Evolutionary conservation across 2,797 vertebrate genomes (phyloP).

Genomic region (Salmo trutta): DNA sequence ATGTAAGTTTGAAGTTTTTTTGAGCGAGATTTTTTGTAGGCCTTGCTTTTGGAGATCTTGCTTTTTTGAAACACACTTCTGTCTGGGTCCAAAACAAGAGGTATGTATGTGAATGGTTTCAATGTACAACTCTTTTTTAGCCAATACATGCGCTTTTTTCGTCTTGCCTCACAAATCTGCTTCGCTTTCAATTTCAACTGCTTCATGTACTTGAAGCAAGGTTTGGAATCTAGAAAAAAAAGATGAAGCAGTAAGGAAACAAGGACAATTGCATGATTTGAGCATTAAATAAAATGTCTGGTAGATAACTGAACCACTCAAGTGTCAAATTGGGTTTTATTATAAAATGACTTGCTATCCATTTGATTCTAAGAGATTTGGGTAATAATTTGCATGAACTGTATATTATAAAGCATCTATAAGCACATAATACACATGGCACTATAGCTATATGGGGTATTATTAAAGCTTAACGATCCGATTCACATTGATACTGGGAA

Average conservation of each 20-base stretch:
- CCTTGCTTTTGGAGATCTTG: slow-evolving; percentile 22
- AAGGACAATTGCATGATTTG: too few relatives aligned
- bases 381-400: too few relatives aligned
- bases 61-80: slow-evolving; percentile 12
- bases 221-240: slow-evolving; percentile 23
- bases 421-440: too few relatives aligned
- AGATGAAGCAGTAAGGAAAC: background rate
- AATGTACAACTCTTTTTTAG: slow-evolving; percentile 19
- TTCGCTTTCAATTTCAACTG: slow-evolving; percentile 31
- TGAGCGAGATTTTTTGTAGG: slow-evolving; percentile 32
- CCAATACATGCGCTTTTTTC: slow-evolving; percentile 27
- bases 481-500: too few relatives aligned
- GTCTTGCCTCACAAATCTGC: slow-evolving; percentile 27
- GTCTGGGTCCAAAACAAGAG: slow-evolving; percentile 42
- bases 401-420: too few relatives aligned
- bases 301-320: too few relatives aligned
- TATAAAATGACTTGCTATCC: too few relatives aligned
- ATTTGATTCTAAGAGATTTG: too few relatives aligned
- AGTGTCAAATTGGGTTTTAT: too few relatives aligned
- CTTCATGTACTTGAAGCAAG: slow-evolving; percentile 25
- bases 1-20: slow-evolving; percentile 41
- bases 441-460: too few relatives aligned
- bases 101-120: slow-evolving; percentile 34
- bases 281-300: too few relatives aligned
- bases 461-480: too few relatives aligned